Percentiles rank a stretch among this genome's conserved stretches.
phyloP scores from a whole-genome alignment of 1,140 invertebrate species.

The Procambarus clarkii region DNA sequence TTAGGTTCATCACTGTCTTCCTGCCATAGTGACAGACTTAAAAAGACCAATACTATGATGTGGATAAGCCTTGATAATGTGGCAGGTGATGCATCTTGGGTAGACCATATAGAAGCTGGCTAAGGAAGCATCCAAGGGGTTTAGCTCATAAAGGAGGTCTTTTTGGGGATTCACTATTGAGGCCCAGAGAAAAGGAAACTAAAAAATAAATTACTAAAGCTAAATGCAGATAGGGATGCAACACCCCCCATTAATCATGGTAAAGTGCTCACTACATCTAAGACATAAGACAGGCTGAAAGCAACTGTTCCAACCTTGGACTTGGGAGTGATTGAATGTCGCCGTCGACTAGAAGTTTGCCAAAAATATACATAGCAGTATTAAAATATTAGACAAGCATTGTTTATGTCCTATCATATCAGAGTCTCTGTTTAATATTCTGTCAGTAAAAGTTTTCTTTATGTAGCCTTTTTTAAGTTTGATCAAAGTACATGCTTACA shows the following conservation, averaged over 20 bases:
- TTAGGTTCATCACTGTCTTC: too few species aligned
- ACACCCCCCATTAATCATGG: constrained; percentile 6
- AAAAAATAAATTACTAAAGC: constrained; percentile 35
- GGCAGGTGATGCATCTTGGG: too few species aligned
- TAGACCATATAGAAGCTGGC: too few species aligned
- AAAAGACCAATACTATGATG: too few species aligned
- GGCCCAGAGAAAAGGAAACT: neutral
- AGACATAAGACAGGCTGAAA: constrained; percentile 44
- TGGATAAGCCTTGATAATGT: too few species aligned
- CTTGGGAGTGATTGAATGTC: constrained; percentile 63
- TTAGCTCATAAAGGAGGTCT: neutral
- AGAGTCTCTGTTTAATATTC: neutral
- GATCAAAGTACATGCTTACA: neutral
- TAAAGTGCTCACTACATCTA: constrained; percentile 23
- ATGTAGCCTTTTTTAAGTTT: neutral
- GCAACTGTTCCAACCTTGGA: constrained; percentile 61
- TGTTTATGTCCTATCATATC: neutral
- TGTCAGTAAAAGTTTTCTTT: neutral
- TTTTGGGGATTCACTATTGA: neutral
- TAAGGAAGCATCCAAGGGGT: too few species aligned
- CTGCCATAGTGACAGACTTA: too few species aligned
- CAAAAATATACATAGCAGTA: constrained; percentile 43
- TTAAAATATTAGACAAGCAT: neutral
- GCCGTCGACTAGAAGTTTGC: constrained; percentile 56
- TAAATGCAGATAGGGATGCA: constrained; percentile 27